These are phyloP conservation scores for Chionomys nivalis DNA, from an alignment of 2,113 vertebrate species.

Conservation along the genomic window DNA sequence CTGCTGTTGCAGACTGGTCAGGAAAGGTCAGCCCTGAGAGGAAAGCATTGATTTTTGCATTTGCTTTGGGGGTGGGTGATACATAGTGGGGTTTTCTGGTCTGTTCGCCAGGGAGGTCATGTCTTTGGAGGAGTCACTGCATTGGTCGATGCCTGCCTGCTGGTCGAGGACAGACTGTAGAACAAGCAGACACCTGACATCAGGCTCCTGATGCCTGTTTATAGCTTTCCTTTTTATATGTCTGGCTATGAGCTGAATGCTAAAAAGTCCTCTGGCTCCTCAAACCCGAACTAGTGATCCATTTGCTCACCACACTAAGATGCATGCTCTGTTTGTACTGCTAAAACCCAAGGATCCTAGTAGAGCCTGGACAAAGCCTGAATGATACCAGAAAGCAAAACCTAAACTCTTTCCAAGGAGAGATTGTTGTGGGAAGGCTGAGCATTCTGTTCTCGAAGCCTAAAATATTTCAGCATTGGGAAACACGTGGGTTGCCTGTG, in stretches of 20 bases:
- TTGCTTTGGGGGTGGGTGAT: constrained; percentile 28
- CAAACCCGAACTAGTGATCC: not conserved
- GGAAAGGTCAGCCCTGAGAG: not conserved
- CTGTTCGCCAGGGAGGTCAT: not conserved
- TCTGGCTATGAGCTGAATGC: constrained; percentile 33
- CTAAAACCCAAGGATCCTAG: not conserved
- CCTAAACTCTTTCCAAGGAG: not conserved
- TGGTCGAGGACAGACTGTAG: not conserved
- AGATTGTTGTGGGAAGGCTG: not conserved
- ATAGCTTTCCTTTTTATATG: constrained; percentile 23
- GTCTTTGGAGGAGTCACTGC: not conserved
- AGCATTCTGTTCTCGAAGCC: not conserved
- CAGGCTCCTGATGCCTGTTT: not conserved
- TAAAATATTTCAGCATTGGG: not conserved
- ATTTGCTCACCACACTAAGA: not conserved
- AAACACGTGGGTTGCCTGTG: not conserved
- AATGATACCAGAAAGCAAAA: not conserved
- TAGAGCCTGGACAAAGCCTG: not conserved
- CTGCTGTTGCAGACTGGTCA: not conserved
- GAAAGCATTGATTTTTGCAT: constrained; percentile 47
- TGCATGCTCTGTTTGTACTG: not conserved
- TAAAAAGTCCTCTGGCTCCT: not conserved
- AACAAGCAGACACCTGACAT: not conserved
- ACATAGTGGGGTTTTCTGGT: not conserved
- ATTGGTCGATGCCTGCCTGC: not conserved